Percentiles rank a stretch among this genome's conserved stretches.
Evolutionary conservation across 2,113 vertebrate genomes (phyloP).

Genomic region (Myrmecophaga tridactyla): DNA sequence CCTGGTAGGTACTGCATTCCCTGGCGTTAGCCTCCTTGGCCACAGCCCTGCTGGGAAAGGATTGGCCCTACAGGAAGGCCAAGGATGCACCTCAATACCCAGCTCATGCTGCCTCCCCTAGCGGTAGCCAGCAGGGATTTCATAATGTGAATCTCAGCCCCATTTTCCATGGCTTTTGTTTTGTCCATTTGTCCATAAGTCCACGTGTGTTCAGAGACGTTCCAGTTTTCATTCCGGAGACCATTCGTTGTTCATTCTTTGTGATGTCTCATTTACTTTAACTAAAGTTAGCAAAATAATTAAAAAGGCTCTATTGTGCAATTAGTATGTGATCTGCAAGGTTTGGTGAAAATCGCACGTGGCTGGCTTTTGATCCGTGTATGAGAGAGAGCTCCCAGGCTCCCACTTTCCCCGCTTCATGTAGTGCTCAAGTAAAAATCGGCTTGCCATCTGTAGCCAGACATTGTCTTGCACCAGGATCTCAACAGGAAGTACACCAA

Average conservation of each 20-base stretch:
- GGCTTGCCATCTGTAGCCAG: neutral
- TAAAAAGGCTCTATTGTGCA: neutral
- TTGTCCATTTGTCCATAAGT: no score
- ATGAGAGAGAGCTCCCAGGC: accelerated
- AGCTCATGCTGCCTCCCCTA: neutral
- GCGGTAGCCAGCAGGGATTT: neutral
- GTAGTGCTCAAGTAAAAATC: neutral
- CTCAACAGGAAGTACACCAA: neutral
- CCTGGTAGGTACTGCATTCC: accelerated
- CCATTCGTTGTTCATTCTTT: neutral
- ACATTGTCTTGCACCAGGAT: neutral
- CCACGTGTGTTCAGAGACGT: neutral
- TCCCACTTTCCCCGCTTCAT: accelerated
- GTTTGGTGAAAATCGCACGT: neutral
- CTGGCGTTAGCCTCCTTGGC: neutral
- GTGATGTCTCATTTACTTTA: neutral
- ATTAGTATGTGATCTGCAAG: accelerated
- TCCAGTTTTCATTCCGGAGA: neutral
- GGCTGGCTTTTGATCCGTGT: neutral
- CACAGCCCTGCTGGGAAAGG: neutral
- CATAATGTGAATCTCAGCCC: neutral
- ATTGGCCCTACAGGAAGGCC: neutral
- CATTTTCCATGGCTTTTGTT: neutral
- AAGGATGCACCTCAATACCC: neutral
- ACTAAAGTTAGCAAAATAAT: neutral